These are phyloP conservation scores for Rostratula benghalensis DNA, from an alignment of 2,113 vertebrate genomes.

Conservation along the genomic window DNA sequence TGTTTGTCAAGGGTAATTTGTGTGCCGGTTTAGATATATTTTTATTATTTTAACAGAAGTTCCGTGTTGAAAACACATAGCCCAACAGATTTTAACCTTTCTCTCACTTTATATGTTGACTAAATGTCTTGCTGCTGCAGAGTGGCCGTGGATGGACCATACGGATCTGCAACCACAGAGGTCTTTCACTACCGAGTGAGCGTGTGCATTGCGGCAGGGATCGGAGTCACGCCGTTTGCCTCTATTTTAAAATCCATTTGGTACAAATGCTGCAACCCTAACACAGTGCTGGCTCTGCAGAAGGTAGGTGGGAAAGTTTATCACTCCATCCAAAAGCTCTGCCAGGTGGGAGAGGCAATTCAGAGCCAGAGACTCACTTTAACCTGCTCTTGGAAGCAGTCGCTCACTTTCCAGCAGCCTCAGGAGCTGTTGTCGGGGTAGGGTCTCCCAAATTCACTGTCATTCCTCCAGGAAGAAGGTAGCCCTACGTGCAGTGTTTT, in stretches of 20 bases:
- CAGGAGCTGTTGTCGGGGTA: neutral
- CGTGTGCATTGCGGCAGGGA: constrained; percentile 80
- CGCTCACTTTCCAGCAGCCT: neutral
- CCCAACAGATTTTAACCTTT: neutral
- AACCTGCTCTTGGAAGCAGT: neutral
- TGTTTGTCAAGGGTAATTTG: neutral
- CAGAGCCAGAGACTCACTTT: neutral
- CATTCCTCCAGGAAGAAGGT: neutral
- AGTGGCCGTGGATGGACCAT: constrained; percentile 80
- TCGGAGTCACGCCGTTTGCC: constrained; percentile 82
- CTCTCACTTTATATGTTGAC: neutral
- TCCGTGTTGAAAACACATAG: neutral
- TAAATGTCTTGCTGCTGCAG: constrained; percentile 56
- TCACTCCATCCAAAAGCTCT: neutral
- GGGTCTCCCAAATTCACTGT: neutral
- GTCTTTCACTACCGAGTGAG: constrained; percentile 76
- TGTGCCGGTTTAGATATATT: neutral
- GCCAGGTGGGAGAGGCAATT: neutral
- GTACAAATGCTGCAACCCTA: constrained; percentile 66
- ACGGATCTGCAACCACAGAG: constrained; percentile 73
- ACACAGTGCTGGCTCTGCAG: constrained; percentile 47
- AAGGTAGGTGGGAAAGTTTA: constrained; percentile 73
- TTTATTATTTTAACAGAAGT: neutral
- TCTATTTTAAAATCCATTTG: constrained; percentile 82
- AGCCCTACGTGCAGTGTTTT: neutral